Evolutionary conservation across 2,113 vertebrate genomes (phyloP).

Genomic region (Odocoileus hemionus): DNA sequence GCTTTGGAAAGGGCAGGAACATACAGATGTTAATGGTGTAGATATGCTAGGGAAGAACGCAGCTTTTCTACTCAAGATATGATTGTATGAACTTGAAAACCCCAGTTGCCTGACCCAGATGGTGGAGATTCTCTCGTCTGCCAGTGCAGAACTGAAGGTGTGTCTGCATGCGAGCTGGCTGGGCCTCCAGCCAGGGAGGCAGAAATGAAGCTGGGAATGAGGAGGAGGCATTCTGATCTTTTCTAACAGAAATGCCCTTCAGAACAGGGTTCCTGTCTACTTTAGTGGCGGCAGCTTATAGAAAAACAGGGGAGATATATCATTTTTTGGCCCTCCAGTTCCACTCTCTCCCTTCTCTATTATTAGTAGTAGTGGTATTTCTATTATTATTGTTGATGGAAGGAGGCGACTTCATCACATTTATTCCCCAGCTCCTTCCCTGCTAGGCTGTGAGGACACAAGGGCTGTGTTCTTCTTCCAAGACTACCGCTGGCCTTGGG

Average conservation of each 20-base stretch:
- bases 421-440: neutral
- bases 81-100: slow-evolving; percentile 23
- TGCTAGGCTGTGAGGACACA: neutral
- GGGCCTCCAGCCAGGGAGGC: slow-evolving; percentile 52
- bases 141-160: slow-evolving; percentile 16
- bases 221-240: neutral
- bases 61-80: neutral
- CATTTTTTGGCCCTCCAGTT: neutral
- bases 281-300: neutral
- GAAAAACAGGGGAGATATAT: neutral
- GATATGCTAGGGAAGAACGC: neutral
- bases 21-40: neutral
- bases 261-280: neutral
- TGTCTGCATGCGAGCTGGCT: neutral
- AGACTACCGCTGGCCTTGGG: neutral
- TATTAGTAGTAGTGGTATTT: neutral
- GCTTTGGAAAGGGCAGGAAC: neutral
- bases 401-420: neutral
- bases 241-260: slow-evolving; percentile 49
- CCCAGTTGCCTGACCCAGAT: slow-evolving; percentile 24
- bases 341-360: neutral
- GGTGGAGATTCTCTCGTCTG: neutral
- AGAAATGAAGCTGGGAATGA: neutral
- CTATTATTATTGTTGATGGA: neutral
- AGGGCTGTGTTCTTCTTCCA: neutral